Evolutionary conservation across 2,113 vertebrate genomes (phyloP).

Genomic region (Rana temporaria): DNA sequence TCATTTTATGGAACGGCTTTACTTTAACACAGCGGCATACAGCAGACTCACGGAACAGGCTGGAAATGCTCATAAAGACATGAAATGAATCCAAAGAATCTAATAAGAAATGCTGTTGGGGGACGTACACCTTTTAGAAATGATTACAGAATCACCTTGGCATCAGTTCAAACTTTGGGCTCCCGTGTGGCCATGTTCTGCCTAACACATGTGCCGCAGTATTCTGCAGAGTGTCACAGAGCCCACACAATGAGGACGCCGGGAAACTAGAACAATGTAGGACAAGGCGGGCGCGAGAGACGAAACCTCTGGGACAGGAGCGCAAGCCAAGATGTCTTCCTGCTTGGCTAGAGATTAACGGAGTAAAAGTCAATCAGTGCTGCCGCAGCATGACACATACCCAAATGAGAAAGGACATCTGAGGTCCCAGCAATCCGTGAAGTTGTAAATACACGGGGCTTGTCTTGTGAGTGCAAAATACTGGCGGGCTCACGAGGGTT

Average conservation of each 20-base stretch:
- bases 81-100: background rate
- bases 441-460: slow-evolving; percentile 31
- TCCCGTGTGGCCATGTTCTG: slow-evolving; percentile 21
- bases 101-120: background rate
- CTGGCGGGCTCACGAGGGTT: background rate
- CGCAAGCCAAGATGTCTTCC: slow-evolving; percentile 31
- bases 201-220: slow-evolving; percentile 30
- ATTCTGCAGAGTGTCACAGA: slow-evolving; percentile 42
- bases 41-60: background rate
- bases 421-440: slow-evolving; percentile 20
- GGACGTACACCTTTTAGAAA: slow-evolving; percentile 1
- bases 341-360: slow-evolving; percentile 43
- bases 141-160: slow-evolving; percentile 11
- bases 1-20: too few species aligned
- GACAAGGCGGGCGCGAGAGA: slow-evolving; percentile 1
- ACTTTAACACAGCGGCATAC: too few species aligned
- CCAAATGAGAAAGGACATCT: slow-evolving; percentile 47
- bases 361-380: slow-evolving; percentile 41
- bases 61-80: background rate
- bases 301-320: slow-evolving; percentile 43
- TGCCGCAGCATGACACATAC: slow-evolving; percentile 9
- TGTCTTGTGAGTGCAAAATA: slow-evolving; percentile 4
- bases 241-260: slow-evolving; percentile 14
- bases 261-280: slow-evolving; percentile 14
- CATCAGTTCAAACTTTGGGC: slow-evolving; percentile 3